Conservation (phyloP, 2,797 vertebrate species). For the Scarus forsteni region DNA sequence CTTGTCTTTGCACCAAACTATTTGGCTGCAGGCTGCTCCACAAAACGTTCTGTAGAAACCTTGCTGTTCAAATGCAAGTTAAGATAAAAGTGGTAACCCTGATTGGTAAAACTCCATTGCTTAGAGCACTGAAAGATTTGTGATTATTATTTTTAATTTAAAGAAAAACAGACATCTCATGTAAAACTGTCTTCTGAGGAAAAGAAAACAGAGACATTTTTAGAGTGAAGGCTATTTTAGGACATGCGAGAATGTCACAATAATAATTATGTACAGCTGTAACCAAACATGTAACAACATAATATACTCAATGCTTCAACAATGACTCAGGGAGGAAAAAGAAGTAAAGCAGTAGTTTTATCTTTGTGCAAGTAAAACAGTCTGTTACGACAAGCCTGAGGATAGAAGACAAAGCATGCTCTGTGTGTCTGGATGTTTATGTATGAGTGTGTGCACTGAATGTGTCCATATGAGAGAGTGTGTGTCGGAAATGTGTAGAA, state of each 20-base stretch:
- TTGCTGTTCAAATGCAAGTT: too few species aligned
- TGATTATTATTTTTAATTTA: too few species aligned
- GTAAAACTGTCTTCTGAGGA: too few species aligned
- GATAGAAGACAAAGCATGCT: slow-evolving; percentile 18
- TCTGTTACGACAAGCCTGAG: slow-evolving; percentile 36
- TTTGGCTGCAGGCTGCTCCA: too few species aligned
- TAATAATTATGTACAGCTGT: not conserved
- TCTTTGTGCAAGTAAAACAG: slow-evolving; percentile 33
- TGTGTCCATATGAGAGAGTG: slow-evolving; percentile 18
- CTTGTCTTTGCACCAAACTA: too few species aligned
- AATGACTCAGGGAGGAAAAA: slow-evolving; percentile 7
- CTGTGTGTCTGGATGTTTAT: slow-evolving; percentile 22
- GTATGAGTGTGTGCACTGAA: slow-evolving; percentile 15
- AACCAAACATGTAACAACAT: not conserved
- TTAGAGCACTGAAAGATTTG: too few species aligned
- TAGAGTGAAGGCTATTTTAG: too few species aligned
- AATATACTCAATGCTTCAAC: not conserved
- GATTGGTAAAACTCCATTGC: too few species aligned
- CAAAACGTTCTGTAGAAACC: too few species aligned
- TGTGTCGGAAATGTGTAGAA: slow-evolving; percentile 5
- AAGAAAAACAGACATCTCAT: too few species aligned
- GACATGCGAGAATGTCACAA: not conserved
- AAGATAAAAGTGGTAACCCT: too few species aligned
- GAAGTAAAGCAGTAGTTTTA: slow-evolving; percentile 31
- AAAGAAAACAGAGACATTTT: too few species aligned